Percentiles rank a stretch among this genome's conserved stretches.
phyloP scores from a whole-genome alignment of 2,888 invertebrate genomes.

The Ophion costatus region DNA sequence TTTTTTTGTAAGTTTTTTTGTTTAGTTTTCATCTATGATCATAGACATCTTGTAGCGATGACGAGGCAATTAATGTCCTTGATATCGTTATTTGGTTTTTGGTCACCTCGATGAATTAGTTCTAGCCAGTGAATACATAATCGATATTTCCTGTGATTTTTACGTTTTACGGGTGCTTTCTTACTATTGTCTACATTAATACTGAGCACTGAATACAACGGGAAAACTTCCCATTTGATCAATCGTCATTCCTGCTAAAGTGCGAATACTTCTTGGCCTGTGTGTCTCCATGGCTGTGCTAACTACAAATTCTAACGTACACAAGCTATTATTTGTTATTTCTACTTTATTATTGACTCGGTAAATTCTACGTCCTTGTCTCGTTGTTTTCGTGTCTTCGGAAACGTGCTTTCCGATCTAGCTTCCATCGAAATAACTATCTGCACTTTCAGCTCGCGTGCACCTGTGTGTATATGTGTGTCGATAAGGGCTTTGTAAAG shows the following conservation, averaged over 20 bases:
- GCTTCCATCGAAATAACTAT: conserved; percentile 31
- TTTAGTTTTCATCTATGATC: conserved; percentile 17
- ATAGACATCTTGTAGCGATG: conserved; percentile 22
- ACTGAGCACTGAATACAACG: conserved; percentile 56
- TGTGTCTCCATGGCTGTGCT: conserved; percentile 14
- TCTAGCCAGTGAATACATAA: conserved; percentile 6
- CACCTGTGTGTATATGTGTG: not conserved
- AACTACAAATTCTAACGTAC: conserved; percentile 39
- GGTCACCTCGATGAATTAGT: conserved; percentile 55
- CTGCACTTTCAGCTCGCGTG: conserved; percentile 26
- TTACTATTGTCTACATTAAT: conserved; percentile 62
- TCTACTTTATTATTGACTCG: conserved; percentile 53
- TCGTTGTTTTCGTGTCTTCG: conserved; percentile 52
- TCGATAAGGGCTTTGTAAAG: conserved; percentile 20
- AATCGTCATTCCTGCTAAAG: conserved; percentile 30
- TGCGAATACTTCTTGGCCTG: conserved; percentile 53
- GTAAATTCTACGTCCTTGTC: conserved; percentile 38
- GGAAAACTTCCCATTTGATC: conserved; percentile 25
- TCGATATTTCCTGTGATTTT: conserved; percentile 34
- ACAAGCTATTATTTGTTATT: conserved; percentile 27
- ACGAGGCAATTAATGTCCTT: not conserved
- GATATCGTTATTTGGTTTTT: conserved; percentile 42
- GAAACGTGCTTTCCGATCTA: conserved; percentile 31
- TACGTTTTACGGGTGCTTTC: conserved; percentile 22
- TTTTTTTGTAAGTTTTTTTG: conserved; percentile 16